Evolutionary conservation across 2,113 vertebrate genomes (phyloP), one percentile per base, ranked within the genome.

Genomic region (Anhinga anhinga): DNA sequence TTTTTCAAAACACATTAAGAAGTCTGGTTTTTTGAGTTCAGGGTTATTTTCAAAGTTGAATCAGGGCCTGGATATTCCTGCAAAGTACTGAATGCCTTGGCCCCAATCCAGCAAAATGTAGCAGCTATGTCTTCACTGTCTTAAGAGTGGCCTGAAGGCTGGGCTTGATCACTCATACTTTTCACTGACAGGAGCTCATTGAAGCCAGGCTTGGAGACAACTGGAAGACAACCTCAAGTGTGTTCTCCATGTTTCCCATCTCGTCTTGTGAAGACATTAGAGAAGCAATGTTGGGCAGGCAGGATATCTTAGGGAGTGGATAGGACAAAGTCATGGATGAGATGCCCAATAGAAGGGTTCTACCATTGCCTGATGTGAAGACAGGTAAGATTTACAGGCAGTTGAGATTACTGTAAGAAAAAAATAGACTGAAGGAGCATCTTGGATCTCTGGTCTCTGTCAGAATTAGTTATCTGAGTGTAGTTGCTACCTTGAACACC

Each of bases 281-380:
- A 79, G 38, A 82, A 77, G 20, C 0, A 1, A 30, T 36, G 14
- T 2, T 85, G 86, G 47, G 26, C 50, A 25, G 27, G 30, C 11
- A 83, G 36, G 34, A 15, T 62, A 9, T 59, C 38, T 16, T 50
- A 23, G 20, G 47, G 38, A 50, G 13, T 20, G 44, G 14, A 15
- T 3, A 55, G 61, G 38, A 58, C 16, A 66, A 81, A 91, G 38
- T 11, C 18, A 72, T 2, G 47, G 22, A 14, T 74, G 47, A 38
- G 16, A 38, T n/a, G 29, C 34, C 42, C 42, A 25, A 42, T 2
- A 49, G 62, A 58, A 77, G 9, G 38, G 34, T 55, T 92, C 59
- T 73, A 16, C 20, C 0, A 0, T 10, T 84, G 16, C 22, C 45
- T 58, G 1, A 29, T 42, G 5, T 5, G 3, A 62, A 71, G 47